Conservation (phyloP, 2,888 invertebrate genomes). For the Eulithis testata region DNA sequence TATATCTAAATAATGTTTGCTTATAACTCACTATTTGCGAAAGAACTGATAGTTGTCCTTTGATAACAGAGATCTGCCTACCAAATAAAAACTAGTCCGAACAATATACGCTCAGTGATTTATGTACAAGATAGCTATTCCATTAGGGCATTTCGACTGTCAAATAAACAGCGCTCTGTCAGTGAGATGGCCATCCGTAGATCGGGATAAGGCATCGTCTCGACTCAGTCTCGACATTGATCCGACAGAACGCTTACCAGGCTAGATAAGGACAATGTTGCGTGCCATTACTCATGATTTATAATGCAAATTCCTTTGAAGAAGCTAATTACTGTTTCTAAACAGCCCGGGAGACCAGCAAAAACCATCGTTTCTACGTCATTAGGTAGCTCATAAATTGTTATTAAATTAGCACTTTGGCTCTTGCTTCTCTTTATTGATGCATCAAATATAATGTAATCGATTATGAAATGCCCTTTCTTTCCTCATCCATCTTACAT, state of each 20-base stretch:
- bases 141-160: constrained; percentile 31
- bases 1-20: constrained; percentile 3
- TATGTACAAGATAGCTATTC: constrained; percentile 28
- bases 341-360: constrained; percentile 44
- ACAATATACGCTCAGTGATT: constrained; percentile 29
- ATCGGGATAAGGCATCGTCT: constrained; percentile 45
- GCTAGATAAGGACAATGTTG: constrained; percentile 57
- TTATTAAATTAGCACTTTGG: constrained; percentile 11
- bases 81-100: constrained; percentile 14
- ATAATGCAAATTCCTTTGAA: constrained; percentile 50
- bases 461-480: constrained; percentile 16
- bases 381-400: constrained; percentile 32
- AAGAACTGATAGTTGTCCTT: constrained; percentile 6
- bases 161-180: constrained; percentile 32
- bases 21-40: constrained; percentile 14
- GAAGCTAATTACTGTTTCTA: constrained; percentile 54
- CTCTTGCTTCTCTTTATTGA: constrained; percentile 4
- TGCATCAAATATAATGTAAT: constrained; percentile 2
- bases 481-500: constrained; percentile 32
- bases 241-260: constrained; percentile 46
- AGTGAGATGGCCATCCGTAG: constrained; percentile 38
- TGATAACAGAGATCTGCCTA: constrained; percentile 5
- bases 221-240: constrained; percentile 49
- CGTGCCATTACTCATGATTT: constrained; percentile 60
- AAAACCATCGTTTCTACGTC: constrained; percentile 45